These are phyloP conservation scores for Morpho helenor DNA, from an alignment of 2,888 invertebrate genomes.

Conservation along the genomic window DNA sequence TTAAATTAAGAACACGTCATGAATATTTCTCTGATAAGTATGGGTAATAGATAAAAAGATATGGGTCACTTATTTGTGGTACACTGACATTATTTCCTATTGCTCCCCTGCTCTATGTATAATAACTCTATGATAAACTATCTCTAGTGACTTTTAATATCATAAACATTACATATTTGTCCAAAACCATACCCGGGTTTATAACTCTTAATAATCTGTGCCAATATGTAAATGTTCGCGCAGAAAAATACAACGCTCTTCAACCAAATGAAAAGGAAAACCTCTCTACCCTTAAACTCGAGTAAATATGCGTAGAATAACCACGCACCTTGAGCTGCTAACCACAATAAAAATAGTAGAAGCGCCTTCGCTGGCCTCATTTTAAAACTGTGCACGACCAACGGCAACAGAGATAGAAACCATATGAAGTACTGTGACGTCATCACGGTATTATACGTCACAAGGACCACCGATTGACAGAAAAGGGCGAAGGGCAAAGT, in stretches of 20 bases:
- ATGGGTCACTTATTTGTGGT: no score
- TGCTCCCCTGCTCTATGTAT: no score
- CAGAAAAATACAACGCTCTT: constrained; percentile 91
- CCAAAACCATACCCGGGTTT: constrained; percentile 55
- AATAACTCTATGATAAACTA: neutral
- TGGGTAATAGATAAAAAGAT: no score
- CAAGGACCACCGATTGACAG: constrained; percentile 90
- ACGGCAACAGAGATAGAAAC: constrained; percentile 94
- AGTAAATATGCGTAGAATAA: constrained; percentile 93
- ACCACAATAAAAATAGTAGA: constrained; percentile 80
- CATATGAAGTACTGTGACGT: constrained; percentile 99
- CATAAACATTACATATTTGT: constrained; percentile 11
- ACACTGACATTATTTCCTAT: no score
- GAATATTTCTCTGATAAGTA: no score
- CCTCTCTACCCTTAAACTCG: constrained; percentile 92
- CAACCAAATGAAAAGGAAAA: constrained; percentile 91
- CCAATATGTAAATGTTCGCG: constrained; percentile 86
- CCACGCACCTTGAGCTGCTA: constrained; percentile 90
- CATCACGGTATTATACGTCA: constrained; percentile 96
- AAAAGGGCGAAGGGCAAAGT: constrained; percentile 93
- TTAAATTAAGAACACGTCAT: no score
- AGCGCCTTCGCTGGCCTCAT: constrained; percentile 70
- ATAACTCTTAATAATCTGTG: constrained; percentile 73
- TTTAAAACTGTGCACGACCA: constrained; percentile 85
- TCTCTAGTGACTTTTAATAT: neutral